These are phyloP conservation scores for Acyrthosiphon pisum DNA, from an alignment of 1,140 invertebrate genomes.

Conservation along the genomic window DNA sequence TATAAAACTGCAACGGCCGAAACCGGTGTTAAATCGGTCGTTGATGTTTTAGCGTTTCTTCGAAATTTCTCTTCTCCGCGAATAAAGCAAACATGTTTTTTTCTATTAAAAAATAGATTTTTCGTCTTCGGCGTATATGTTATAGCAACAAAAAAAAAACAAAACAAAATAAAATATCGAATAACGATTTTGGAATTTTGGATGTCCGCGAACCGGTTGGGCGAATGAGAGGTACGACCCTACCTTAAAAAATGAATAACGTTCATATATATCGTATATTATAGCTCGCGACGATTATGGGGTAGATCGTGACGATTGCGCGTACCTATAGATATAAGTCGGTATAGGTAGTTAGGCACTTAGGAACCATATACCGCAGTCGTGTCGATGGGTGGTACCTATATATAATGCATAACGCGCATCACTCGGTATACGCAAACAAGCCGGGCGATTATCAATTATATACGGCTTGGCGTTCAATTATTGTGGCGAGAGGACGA, in stretches of 20 bases:
- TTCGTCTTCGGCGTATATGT: background rate
- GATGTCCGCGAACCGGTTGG: background rate
- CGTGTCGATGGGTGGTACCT: background rate
- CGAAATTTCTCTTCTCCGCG: background rate
- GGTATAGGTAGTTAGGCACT: background rate
- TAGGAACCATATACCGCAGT: background rate
- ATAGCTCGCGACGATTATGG: background rate
- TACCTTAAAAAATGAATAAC: background rate
- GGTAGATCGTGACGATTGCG: background rate
- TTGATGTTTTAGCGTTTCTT: background rate
- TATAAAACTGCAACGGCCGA: background rate
- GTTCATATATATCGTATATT: too few relatives aligned
- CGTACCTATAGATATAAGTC: background rate
- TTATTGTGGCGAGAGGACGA: background rate
- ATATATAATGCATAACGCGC: background rate
- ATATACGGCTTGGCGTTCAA: constrained; percentile 34
- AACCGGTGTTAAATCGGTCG: background rate
- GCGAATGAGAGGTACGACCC: background rate
- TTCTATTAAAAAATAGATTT: background rate
- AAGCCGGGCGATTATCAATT: constrained; percentile 43
- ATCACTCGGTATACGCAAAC: background rate
- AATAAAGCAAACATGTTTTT: background rate
- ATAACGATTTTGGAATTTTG: background rate
- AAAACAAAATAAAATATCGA: background rate
- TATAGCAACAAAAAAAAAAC: background rate